Evolutionary conservation across 2,888 invertebrate species (phyloP), one percentile per base, ranked within the genome.

Genomic region (Apodemia mormo): DNA sequence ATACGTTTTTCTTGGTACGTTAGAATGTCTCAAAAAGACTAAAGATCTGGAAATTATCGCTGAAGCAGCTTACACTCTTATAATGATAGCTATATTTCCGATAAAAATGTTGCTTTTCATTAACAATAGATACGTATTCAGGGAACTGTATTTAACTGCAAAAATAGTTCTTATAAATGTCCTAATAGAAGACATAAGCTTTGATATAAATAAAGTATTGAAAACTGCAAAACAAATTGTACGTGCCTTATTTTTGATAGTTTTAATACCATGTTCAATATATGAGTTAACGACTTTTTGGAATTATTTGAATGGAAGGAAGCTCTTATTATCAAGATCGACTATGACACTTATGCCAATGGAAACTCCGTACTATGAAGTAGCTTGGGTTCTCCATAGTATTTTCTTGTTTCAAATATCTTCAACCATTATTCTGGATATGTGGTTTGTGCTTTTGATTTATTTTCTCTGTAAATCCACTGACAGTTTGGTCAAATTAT

Each of bases 271-370:
- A 0, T 70, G 85, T 2, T 30, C 71, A 0, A 76, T 77, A 5
- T 87, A 87, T 52, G 74, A 87, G 2, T 5, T 81, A 0, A 75
- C 76, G 0, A 82, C 82, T 1, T n/a, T 87, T 0, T 88, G 84
- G 82, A 79, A 78, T 71, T 87, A 85, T 70, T 12, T 81, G 0
- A 75, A 76, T 6, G 89, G 87, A 0, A 77, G 77, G 0, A 81
- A 81, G 65, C 81, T 81, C 2, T 80, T 85, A 2, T 66, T 90
- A 2, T 89, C 89, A 0, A 79, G 79, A 61, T 82, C 88, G 0
- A 89, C 90, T 0, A 75, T 80, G 0, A 85, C 79, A 8, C 76
- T 91, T 0, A 81, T 90, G 85, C 86, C 90, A 0, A 85, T 88
- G 85, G 79, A 79, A 0, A 75, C 81, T 2, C 90, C 91, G 0